Evolutionary conservation across 2,113 vertebrate genomes (phyloP).

Genomic region (Campylorhamphus procurvoides): DNA sequence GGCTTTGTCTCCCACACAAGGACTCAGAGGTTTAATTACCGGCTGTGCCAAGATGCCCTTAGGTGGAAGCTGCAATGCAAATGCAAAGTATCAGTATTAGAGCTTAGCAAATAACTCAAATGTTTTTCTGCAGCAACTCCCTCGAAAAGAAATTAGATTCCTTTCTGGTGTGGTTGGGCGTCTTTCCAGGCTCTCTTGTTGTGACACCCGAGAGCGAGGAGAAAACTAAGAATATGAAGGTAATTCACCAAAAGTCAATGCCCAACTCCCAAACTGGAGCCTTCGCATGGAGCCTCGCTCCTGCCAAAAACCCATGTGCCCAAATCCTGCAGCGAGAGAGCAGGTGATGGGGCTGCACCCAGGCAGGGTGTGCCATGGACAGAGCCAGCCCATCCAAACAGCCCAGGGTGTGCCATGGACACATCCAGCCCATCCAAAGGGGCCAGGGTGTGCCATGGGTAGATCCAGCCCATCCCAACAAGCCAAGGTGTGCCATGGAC

Average conservation of each 20-base stretch:
- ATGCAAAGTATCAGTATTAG: constrained; percentile 65
- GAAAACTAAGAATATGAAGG: constrained; percentile 19
- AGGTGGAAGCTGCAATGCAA: constrained; percentile 68
- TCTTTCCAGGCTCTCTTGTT: constrained; percentile 57
- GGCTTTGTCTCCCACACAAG: constrained; percentile 54
- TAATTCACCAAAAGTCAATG: constrained; percentile 58
- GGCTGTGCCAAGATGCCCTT: constrained; percentile 67
- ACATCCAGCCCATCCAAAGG: no score
- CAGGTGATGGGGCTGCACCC: background rate
- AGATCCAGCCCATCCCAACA: no score
- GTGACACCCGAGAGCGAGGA: background rate
- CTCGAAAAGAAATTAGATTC: constrained; percentile 61
- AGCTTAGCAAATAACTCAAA: constrained; percentile 67
- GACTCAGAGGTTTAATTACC: constrained; percentile 56
- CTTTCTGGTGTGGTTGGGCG: constrained; percentile 36
- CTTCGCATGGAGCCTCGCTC: accelerated
- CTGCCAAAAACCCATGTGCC: background rate
- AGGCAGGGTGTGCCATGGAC: background rate
- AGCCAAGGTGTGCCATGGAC: no score
- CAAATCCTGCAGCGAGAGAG: accelerated
- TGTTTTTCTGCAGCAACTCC: constrained; percentile 68
- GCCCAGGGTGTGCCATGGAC: no score
- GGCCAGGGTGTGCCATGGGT: background rate
- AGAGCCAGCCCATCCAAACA: no score
- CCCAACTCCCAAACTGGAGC: constrained; percentile 10